Evolutionary conservation across 2,797 vertebrate species (phyloP).

Genomic region (Strix occidentalis): DNA sequence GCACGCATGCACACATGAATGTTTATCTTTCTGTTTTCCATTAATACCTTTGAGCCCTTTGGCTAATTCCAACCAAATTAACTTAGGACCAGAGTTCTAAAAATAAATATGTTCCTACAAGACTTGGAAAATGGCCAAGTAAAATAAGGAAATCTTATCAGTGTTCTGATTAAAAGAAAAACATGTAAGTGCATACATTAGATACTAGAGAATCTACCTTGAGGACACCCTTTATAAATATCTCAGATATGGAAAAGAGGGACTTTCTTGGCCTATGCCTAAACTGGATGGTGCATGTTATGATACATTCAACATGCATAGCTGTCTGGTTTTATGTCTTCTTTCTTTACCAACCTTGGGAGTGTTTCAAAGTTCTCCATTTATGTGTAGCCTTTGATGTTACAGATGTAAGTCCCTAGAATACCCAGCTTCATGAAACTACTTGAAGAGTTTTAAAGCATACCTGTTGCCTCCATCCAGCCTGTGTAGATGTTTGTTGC

Average conservation of each 20-base stretch:
- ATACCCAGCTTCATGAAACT: neutral
- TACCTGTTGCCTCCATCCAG: neutral
- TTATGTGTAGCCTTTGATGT: neutral
- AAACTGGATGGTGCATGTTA: neutral
- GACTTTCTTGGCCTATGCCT: neutral
- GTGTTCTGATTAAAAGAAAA: neutral
- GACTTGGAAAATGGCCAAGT: slow-evolving; percentile 5
- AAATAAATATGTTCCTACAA: slow-evolving; percentile 9
- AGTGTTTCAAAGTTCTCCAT: neutral
- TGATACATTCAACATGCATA: neutral
- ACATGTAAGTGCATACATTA: neutral
- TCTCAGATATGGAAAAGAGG: neutral
- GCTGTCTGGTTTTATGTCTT: neutral
- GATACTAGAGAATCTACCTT: neutral
- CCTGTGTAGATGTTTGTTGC: neutral
- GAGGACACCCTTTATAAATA: neutral
- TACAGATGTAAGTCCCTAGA: neutral
- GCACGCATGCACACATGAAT: neutral
- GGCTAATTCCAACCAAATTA: slow-evolving; percentile 45
- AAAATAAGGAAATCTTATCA: slow-evolving; percentile 9
- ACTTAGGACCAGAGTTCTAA: slow-evolving; percentile 5
- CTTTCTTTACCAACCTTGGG: neutral
- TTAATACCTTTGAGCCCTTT: neutral
- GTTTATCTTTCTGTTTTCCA: neutral
- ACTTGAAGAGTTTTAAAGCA: neutral